Base-by-base conservation (phyloP, 2,888 invertebrate genomes). In the Baronia brevicornis region DNA sequence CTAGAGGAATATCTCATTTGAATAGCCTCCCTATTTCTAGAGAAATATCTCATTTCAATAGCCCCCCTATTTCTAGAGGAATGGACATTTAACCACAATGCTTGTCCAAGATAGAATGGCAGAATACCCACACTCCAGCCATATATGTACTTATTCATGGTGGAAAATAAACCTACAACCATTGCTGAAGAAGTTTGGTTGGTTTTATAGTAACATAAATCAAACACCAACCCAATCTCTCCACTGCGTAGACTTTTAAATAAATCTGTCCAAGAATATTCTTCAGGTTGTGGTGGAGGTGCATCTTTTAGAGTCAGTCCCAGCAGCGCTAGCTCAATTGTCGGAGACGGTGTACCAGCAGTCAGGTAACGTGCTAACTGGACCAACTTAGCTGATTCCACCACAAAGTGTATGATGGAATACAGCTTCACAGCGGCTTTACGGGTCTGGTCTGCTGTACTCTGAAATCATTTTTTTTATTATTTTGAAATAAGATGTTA, bases 291-390 rank as follows among this genome's bases (percentile, higher is more conserved):
- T 0, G 39, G 71, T 38, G 49, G 71, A 43, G 73, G 84, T 0
- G 89, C 85, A 55, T 89, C 89, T 1, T 84, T 69, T 17, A 93
- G 71, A 15, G 88, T 84, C 2, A 91, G 63, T 0, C 88, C 84
- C 1, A 91, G 88, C 79, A 28, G 86, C 36, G 40, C 86, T 68
- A 49, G 89, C 41, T 71, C 30, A 65, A 72, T 30, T 77, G 37
- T 84, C 74, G 63, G 91, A 25, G 84, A 63, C 14, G 65, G 55
- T 1, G 85, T 71, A 8, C 79, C 74, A 10, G 88, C 84, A 1
- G 50, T 37, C 50, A 90, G 63, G 63, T 92, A 94, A 0, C 86
- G 68, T 26, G 90, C 70, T 38, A 88, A 86, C 45, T 88, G 87
- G 8, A 79, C 49, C 10, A 90, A 55, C 5, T 74, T 68, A 28